Evolutionary conservation across 2,888 invertebrate species (phyloP), one percentile per base, ranked within the genome.

Genomic region (Hypomecis atomaria): DNA sequence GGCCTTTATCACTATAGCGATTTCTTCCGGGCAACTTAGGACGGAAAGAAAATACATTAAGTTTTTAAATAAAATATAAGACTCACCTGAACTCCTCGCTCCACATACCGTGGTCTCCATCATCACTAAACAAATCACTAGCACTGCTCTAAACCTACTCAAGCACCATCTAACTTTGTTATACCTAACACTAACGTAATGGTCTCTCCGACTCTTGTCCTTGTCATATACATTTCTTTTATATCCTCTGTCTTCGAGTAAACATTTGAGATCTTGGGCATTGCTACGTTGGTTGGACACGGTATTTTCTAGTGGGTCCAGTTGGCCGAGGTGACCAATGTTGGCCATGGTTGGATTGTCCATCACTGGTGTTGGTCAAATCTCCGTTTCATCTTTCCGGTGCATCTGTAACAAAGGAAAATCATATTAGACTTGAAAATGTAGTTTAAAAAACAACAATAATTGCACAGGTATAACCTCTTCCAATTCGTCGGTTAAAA

Each of bases 31-130:
- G n/a, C n/a, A n/a, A n/a, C n/a, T n/a, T n/a, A n/a, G n/a, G n/a
- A n/a, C n/a, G n/a, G 3, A 23, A 23, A 23, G 23, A 23, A 23
- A 23, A 3, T 3, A 23, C 23, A 23, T 23, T 23, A n/a, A n/a
- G n/a, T n/a, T 23, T 23, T 23, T 11, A 23, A 7, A 23, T 23
- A 40, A 9, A 23, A 40, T 40, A 52, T 42, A 34, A 54, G 6
- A 68, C 92, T 87, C 59, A 92, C 92, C 92, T 92, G 91, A 84
- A 88, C 86, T 91, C 64, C 90, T 89, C 69, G 88, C 91, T 65
- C 87, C 85, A 37, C 80, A 79, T 73, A 84, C 73, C 69, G 82
- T 81, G 72, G 79, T 77, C 69, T 88, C 86, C 73, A 86, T 79
- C 72, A 87, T 76, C 71, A 81, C 81, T 79, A 89, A 81, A 82